Percentiles rank a stretch among this genome's conserved stretches.
Evolutionary conservation across 2,888 invertebrate species (phyloP).

Genomic region (Oscheius onirici): DNA sequence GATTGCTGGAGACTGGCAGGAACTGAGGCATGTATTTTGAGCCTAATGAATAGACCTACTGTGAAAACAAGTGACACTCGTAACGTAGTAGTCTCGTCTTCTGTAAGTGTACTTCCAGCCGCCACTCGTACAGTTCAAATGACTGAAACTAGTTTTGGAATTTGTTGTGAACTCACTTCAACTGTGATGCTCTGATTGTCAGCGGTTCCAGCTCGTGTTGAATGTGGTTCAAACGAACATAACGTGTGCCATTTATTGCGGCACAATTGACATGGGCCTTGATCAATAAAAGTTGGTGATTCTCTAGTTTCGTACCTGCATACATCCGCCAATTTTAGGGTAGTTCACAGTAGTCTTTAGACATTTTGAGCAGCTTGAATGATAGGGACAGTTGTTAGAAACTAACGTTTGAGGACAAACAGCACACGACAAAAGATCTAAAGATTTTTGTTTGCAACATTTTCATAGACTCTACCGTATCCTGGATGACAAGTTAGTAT

Average conservation of each 20-base stretch:
- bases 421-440: constrained; percentile 18
- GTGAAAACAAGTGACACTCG: constrained; percentile 25
- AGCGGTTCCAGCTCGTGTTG: constrained; percentile 26
- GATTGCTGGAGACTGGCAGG: constrained; percentile 27
- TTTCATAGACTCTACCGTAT: not conserved
- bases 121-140: constrained; percentile 13
- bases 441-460: not conserved
- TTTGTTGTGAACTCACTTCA: not conserved
- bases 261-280: constrained; percentile 14
- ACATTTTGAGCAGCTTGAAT: constrained; percentile 24
- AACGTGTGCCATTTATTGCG: constrained; percentile 6
- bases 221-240: constrained; percentile 25
- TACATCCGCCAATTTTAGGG: constrained; percentile 21
- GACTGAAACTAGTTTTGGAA: constrained; percentile 5
- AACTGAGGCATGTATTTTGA: not conserved
- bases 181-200: constrained; percentile 9
- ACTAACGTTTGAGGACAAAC: constrained; percentile 22
- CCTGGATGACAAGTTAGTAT: not conserved
- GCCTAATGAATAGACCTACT: not conserved
- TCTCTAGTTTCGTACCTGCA: constrained; percentile 15
- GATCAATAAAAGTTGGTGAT: not conserved
- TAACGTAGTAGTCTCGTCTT: constrained; percentile 21
- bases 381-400: not conserved
- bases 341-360: constrained; percentile 5
- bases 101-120: constrained; percentile 21